Conservation (phyloP, 2,888 invertebrate species). For the Pseudoips prasinana region DNA sequence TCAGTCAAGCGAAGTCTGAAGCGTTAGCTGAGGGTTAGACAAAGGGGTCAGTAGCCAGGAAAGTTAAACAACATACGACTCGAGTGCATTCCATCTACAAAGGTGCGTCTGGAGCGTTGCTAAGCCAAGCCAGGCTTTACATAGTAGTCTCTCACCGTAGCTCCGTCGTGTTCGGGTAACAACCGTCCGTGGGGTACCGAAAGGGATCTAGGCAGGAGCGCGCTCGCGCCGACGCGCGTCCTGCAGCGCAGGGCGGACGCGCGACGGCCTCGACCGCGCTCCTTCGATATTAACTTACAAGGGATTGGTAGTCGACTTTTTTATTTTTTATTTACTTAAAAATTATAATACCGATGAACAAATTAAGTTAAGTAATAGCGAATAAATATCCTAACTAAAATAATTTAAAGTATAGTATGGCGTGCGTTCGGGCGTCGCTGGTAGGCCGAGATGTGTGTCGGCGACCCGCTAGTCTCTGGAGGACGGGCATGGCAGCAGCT, state of each 20-base stretch:
- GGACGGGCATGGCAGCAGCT: slow-evolving; percentile 57
- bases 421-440: slow-evolving; percentile 73
- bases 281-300: slow-evolving; percentile 60
- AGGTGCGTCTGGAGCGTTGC: slow-evolving; percentile 73
- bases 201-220: slow-evolving; percentile 53
- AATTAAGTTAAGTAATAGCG: slow-evolving; percentile 81
- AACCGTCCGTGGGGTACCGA: slow-evolving; percentile 53
- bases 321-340: slow-evolving; percentile 67
- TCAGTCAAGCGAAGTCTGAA: slow-evolving; percentile 70
- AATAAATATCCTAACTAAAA: slow-evolving; percentile 79
- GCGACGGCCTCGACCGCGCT: slow-evolving; percentile 57
- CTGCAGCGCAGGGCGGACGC: slow-evolving; percentile 37
- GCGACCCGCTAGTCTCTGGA: slow-evolving; percentile 72
- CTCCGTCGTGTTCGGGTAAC: slow-evolving; percentile 69
- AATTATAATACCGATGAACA: slow-evolving; percentile 77
- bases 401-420: slow-evolving; percentile 77
- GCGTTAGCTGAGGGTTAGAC: slow-evolving; percentile 72
- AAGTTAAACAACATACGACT: slow-evolving; percentile 63
- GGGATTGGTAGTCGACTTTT: slow-evolving; percentile 76
- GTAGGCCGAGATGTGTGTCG: slow-evolving; percentile 73
- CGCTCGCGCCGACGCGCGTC: slow-evolving; percentile 55
- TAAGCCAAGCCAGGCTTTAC: slow-evolving; percentile 71
- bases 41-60: slow-evolving; percentile 67
- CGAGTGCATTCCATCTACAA: slow-evolving; percentile 62
- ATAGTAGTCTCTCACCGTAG: slow-evolving; percentile 79